Evolutionary conservation across 2,888 invertebrate genomes (phyloP).

Genomic region (Apamea sordens): DNA sequence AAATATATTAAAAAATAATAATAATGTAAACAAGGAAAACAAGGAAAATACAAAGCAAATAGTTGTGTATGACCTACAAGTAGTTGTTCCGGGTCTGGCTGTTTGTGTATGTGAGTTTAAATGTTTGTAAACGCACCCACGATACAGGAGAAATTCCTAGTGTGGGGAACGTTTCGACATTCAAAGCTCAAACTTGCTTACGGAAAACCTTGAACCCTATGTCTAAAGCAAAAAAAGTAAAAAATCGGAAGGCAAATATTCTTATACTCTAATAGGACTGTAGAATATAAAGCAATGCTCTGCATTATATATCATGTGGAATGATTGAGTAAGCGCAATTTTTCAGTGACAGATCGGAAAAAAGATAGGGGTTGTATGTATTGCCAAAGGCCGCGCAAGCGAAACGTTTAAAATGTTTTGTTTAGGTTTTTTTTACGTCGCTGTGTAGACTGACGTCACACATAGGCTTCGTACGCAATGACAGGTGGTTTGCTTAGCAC

Average conservation of each 20-base stretch:
- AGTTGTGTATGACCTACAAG: too few relatives aligned
- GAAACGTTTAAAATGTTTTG: conserved; percentile 2
- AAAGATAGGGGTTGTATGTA: conserved; percentile 5
- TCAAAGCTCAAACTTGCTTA: neutral
- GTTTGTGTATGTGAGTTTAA: too few relatives aligned
- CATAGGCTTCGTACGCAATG: too few relatives aligned
- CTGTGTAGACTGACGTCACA: neutral
- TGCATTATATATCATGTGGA: conserved; percentile 4
- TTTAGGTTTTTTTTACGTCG: neutral
- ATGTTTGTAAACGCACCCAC: too few relatives aligned
- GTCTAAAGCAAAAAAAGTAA: neutral
- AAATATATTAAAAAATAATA: too few relatives aligned
- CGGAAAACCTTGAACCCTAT: neutral
- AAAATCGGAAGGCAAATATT: neutral
- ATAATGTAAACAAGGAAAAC: too few relatives aligned
- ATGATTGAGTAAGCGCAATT: conserved; percentile 35
- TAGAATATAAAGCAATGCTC: neutral
- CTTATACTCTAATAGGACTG: neutral
- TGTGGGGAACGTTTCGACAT: too few relatives aligned
- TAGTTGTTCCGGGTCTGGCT: too few relatives aligned
- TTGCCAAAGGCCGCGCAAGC: neutral
- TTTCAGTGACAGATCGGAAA: conserved; percentile 36
- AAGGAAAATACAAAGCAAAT: too few relatives aligned
- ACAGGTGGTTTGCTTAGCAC: too few relatives aligned
- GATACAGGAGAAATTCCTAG: too few relatives aligned